Base-by-base conservation (phyloP, 2,113 vertebrate species). In the Lipophrys pholis region DNA sequence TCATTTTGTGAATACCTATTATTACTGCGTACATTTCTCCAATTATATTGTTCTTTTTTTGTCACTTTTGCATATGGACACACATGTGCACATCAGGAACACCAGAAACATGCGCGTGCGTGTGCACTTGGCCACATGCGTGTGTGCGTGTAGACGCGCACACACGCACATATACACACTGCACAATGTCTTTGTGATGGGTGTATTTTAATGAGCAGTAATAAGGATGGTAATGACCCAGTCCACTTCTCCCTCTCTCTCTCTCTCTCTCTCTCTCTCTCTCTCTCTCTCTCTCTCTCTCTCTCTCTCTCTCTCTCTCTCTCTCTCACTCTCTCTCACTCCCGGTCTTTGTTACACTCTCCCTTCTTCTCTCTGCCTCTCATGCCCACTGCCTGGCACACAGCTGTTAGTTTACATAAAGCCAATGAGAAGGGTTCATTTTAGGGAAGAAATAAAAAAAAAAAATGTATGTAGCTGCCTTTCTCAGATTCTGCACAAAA, bases 1-100 rank as follows among this genome's bases (percentile, higher is more conserved):
- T 97, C 93, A 90, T 96, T 93, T 95, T 93, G 94, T 97, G 96
- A 97, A 96, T 97, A 97, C 96, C 96, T 97, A 96, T 97, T 98
- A 97, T 97, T 98, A 96, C 95, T 96, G 88, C 94, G 94, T 95
- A 96, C 95, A 96, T 96, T 97, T 96, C 95, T 94, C 95, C 97
- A 96, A 96, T 97, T 97, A 96, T 94, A 95, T 96, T 96, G 95
- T 97, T 97, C 95, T 92, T 93, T 96, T 95, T 92, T 95, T 95
- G 94, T 96, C 90, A 90, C 92, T 95, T 93, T 90, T 91, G 84
- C 61, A 88, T 84, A 69, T 61, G 83, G 87, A 83, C 86, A 62
- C 89, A 76, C 87, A 64, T 58, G 77, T 85, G 80, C 82, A 75
- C 83, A 83, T 80, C 64, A 60, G 78, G 72, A 83, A 76, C 72